Evolutionary conservation across 35 echinoderm and acorn worm genomes (phyloP).

Genomic region (Eucidaris tribuloides): DNA sequence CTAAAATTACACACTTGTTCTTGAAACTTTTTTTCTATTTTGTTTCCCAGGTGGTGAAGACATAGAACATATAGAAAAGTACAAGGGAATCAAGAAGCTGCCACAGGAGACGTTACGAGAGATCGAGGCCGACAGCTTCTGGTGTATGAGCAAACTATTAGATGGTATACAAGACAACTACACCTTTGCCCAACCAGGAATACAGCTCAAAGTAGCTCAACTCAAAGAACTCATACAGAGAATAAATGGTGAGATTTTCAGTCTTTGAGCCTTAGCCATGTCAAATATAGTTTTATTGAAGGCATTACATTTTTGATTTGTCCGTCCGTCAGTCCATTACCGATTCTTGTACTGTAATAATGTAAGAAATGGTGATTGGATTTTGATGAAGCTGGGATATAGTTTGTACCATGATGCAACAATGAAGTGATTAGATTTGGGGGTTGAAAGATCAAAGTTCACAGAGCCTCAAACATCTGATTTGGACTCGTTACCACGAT

Average conservation of each 20-base stretch:
- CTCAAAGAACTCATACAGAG: constrained; percentile 93
- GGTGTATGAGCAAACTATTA: constrained; percentile 97
- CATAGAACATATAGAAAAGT: constrained; percentile 58
- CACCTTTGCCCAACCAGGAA: constrained; percentile 98
- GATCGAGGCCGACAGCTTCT: constrained; percentile 94
- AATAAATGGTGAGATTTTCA: constrained; percentile 81
- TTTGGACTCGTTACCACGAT: too few relatives aligned
- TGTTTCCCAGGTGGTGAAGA: constrained; percentile 52
- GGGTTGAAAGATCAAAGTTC: too few relatives aligned
- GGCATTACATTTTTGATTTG: too few relatives aligned
- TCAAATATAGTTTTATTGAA: too few relatives aligned
- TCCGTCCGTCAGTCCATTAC: too few relatives aligned
- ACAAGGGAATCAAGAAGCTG: constrained; percentile 52
- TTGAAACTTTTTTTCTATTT: neutral
- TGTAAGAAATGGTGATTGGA: too few relatives aligned
- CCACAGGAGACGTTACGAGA: constrained; percentile 50
- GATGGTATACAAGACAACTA: constrained; percentile 99
- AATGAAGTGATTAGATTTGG: too few relatives aligned
- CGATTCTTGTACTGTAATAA: too few relatives aligned
- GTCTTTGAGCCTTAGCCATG: neutral
- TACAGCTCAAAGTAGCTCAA: constrained; percentile 86
- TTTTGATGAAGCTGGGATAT: too few relatives aligned
- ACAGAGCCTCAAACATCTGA: too few relatives aligned
- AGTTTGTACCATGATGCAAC: too few relatives aligned
- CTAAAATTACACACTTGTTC: neutral